Evolutionary conservation across 2,113 vertebrate genomes (phyloP).

Genomic region (Scartelaos histophorus): DNA sequence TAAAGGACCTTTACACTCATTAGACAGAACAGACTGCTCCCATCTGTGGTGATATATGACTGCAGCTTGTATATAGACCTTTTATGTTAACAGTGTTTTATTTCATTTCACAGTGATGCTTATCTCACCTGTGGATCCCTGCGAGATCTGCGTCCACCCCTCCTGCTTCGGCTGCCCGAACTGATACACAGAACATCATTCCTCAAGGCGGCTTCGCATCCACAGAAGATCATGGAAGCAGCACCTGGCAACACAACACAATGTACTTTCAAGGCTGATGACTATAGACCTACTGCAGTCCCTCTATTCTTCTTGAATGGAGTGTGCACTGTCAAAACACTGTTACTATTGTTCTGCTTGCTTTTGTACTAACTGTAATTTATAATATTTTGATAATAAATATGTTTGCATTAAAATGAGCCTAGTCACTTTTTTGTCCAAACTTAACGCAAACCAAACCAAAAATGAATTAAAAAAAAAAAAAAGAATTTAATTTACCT

Average conservation of each 20-base stretch:
- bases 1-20: constrained; percentile 3
- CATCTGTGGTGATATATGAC: not conserved
- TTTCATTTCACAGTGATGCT: constrained; percentile 62
- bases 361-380: constrained; percentile 18
- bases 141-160: constrained; percentile 81
- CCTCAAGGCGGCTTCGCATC: not conserved
- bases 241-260: constrained; percentile 9
- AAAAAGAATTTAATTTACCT: not conserved
- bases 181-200: constrained; percentile 31
- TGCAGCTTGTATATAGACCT: constrained; percentile 9
- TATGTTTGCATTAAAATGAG: constrained; percentile 7
- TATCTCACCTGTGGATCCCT: constrained; percentile 52
- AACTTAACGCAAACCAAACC: not conserved
- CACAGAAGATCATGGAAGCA: not conserved
- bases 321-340: constrained; percentile 6
- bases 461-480: too few species aligned
- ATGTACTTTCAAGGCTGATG: not conserved
- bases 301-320: not conserved
- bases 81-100: not conserved
- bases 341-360: constrained; percentile 1
- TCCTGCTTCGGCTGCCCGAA: constrained; percentile 77
- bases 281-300: not conserved
- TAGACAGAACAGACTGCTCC: not conserved
- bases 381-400: constrained; percentile 34
- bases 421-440: too few species aligned